phyloP scores from a whole-genome alignment of 53 echinoderm and acorn worm species.

The Holothuria scabra region DNA sequence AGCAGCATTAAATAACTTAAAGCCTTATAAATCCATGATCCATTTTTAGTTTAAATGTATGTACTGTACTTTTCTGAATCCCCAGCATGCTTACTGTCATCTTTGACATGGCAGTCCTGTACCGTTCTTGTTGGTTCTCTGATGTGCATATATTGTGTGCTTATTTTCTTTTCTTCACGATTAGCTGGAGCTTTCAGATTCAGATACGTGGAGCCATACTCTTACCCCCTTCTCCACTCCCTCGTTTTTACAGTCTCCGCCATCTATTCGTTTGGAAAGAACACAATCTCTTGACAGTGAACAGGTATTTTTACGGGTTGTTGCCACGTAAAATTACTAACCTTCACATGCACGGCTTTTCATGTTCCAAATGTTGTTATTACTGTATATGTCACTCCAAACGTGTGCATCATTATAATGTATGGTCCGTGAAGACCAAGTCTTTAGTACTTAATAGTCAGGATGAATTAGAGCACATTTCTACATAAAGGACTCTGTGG shows the following conservation, averaged over 20 bases:
- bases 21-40: too few relatives aligned
- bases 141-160: too few relatives aligned
- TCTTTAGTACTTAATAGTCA: too few relatives aligned
- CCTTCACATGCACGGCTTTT: slow-evolving; percentile 28
- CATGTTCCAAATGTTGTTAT: background rate
- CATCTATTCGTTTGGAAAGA: slow-evolving; percentile 91
- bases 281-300: slow-evolving; percentile 93
- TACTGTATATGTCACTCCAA: background rate
- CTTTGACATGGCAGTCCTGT: too few relatives aligned
- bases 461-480: too few relatives aligned
- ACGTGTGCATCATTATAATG: background rate
- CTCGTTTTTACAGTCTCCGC: slow-evolving; percentile 71
- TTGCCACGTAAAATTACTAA: slow-evolving; percentile 16
- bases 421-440: too few relatives aligned
- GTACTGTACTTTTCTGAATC: too few relatives aligned
- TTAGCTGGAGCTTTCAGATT: slow-evolving; percentile 26
- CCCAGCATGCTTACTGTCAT: too few relatives aligned
- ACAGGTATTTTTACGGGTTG: slow-evolving; percentile 70
- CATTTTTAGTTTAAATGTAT: too few relatives aligned
- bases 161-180: slow-evolving; percentile 9
- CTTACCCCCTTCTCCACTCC: slow-evolving; percentile 33
- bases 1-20: too few relatives aligned
- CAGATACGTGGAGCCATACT: background rate
- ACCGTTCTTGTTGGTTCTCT: too few relatives aligned
- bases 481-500: too few relatives aligned